Evolutionary conservation across 2,797 vertebrate species (phyloP), one percentile per base, ranked within the genome.

Genomic region (Mormyrops attenuatus): DNA sequence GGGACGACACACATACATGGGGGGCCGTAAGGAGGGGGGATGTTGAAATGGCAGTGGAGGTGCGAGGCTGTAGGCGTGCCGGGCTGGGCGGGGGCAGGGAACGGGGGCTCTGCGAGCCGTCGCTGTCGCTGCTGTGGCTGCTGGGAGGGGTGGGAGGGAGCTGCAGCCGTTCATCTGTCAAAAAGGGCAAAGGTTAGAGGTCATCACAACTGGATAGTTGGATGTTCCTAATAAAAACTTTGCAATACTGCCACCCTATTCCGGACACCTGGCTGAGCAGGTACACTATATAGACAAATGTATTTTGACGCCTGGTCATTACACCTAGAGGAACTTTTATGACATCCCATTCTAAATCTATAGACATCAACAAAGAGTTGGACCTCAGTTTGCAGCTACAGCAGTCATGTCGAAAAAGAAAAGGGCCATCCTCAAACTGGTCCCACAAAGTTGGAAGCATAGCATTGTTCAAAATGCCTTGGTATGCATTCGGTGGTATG

Each of bases 1-100:
- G 30, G 82, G 6, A 26, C 4, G 49, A 30, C 26, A 34, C 20
- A 92, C 98, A 97, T 96, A 99, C 98, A 0, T 99, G 98, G 41
- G 98, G 98, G 20, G 98, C 98, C 1, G 98, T 99, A 93, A 99
- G 97, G 88, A 99, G 97, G 3, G 98, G 98, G 2, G 98, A 99
- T 34, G 97, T 97, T 90, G 98, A 99, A 94, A 99, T 99, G 93
- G 98, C 98, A 0, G 96, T 92, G 87, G 97, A 98, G 69, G 96
- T 97, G 8, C 97, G 97, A 89, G 96, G 97, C 94, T 96, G 95
- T 87, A 97, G 95, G 90, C 97, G 95, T 86, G 93, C 95, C 2
- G 98, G 98, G 93, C 98, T 99, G 93, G 98, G 97, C 20, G 98
- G 98, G 30, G 98, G 98, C 91, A 99, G 95, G 88, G 97, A 97